Evolutionary conservation across 1,140 invertebrate species (phyloP).

Genomic region (Microplitis demolitor): DNA sequence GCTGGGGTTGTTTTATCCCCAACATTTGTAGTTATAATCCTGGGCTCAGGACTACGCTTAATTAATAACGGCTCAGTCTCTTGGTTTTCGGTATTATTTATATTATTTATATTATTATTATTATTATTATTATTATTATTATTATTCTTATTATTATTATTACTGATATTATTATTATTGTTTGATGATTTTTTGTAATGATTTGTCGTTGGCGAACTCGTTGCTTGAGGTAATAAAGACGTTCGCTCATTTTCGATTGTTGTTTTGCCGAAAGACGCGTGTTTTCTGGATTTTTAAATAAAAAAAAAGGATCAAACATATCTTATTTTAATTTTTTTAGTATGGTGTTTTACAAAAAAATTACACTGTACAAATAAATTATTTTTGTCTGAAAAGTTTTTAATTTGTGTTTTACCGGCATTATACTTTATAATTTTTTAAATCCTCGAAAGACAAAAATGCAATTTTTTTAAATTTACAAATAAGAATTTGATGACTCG

Average conservation of each 20-base stretch:
- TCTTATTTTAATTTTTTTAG: background rate
- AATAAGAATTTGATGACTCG: too few relatives aligned
- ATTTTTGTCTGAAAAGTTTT: too few relatives aligned
- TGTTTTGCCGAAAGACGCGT: constrained; percentile 50
- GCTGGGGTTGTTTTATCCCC: constrained; percentile 27
- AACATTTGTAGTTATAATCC: constrained; percentile 10
- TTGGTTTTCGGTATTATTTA: constrained; percentile 31
- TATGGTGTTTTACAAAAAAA: too few relatives aligned
- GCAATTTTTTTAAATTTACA: too few relatives aligned
- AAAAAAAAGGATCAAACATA: constrained; percentile 1
- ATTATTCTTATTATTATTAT: constrained; percentile 25
- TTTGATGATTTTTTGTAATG: too few relatives aligned
- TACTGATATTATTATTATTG: too few relatives aligned
- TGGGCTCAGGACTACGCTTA: constrained; percentile 40
- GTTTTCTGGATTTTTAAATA: constrained; percentile 48
- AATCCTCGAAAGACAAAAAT: too few relatives aligned
- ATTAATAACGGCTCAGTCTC: constrained; percentile 42
- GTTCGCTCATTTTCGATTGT: constrained; percentile 44
- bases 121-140: constrained; percentile 23
- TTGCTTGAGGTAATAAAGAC: constrained; percentile 36
- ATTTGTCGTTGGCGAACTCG: constrained; percentile 5
- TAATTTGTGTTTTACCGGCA: too few relatives aligned
- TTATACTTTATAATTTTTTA: too few relatives aligned
- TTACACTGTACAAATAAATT: too few relatives aligned
- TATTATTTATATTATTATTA: constrained; percentile 26